Evolutionary conservation across 1,140 invertebrate species (phyloP), one percentile per base, ranked within the genome.

Genomic region (Saccostrea cuccullata): DNA sequence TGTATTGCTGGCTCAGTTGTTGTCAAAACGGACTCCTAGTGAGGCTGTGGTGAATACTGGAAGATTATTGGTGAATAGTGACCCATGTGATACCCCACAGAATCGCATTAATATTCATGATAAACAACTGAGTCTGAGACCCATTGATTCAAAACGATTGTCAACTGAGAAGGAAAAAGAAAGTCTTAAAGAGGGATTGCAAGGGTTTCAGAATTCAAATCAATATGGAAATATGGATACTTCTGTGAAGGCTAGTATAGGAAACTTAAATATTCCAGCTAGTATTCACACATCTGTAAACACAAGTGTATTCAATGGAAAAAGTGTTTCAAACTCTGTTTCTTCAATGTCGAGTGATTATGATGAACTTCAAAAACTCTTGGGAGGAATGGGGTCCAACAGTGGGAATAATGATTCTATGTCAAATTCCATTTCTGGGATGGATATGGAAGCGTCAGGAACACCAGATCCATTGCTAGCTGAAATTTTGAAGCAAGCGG

Each of bases 1-100:
- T 95, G 97, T 97, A 91, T 97, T 98, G 96, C 95, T 98, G 89
- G 97, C 98, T 15, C 97, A 97, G 77, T 94, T 98, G 86, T 94
- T 98, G 91, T 97, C 97, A 15, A 97, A 97, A 93, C 96, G 97
- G 91, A 96, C 97, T n/a, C 96, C 96, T 60, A 96, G 97, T 83
- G 96, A 97, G 67, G 96, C 96, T 2, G 96, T 97, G 86, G 92
- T 94, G 17, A 93, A 93, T 83, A 93, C 93, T 0, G 70, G 70
- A 13, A 85, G 90, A 20, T 90, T 93, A 58, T 90, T 91, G 4
- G 86, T 87, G 17, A 90, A 89, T n/a, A 77, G 70, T 30, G 86
- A 94, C 77, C 94, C 94, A 11, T 92, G 91, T 36, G 92, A 88
- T 1, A 87, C 92, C 12, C 95, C 95, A 3, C 94, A 95, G 86